Conservation (phyloP, 1,140 invertebrate genomes). For the Apis florea region DNA sequence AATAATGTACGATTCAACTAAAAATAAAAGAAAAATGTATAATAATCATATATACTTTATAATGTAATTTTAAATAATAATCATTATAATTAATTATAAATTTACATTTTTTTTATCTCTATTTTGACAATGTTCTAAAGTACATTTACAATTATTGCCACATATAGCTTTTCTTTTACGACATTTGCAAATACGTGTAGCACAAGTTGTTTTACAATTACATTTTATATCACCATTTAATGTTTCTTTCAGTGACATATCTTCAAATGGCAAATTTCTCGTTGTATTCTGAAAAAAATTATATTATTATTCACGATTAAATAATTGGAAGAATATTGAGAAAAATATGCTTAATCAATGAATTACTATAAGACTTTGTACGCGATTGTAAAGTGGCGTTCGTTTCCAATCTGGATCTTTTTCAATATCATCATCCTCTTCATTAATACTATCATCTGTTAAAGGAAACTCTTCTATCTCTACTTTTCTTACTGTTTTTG, state of each 20-base stretch:
- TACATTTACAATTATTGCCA: slow-evolving; percentile 81
- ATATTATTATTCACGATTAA: slow-evolving; percentile 7
- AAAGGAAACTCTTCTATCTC: slow-evolving; percentile 24
- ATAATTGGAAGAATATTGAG: slow-evolving; percentile 6
- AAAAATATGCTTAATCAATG: neutral
- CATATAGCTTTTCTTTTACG: slow-evolving; percentile 80
- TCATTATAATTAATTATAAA: slow-evolving; percentile 2
- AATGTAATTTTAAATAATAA: neutral
- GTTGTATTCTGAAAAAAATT: slow-evolving; percentile 62
- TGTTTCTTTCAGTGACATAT: slow-evolving; percentile 76
- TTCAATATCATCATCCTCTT: slow-evolving; percentile 78
- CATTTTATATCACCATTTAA: slow-evolving; percentile 82
- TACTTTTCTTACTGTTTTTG: neutral
- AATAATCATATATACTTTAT: neutral
- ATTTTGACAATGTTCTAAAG: slow-evolving; percentile 79
- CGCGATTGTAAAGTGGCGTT: slow-evolving; percentile 81
- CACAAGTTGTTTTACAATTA: slow-evolving; percentile 83
- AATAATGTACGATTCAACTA: slow-evolving; percentile 37
- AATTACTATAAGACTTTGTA: slow-evolving; percentile 62
- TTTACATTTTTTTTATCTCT: slow-evolving; percentile 67
- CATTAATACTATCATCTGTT: slow-evolving; percentile 67
- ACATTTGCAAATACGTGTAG: slow-evolving; percentile 82
- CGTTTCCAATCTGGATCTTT: slow-evolving; percentile 87
- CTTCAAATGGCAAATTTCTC: slow-evolving; percentile 40
- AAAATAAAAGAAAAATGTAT: slow-evolving; percentile 12